A percentile compares a stretch with the other conserved stretches of the same genome.
Evolutionary conservation across 2,797 vertebrate species (phyloP).

Genomic region (Syngnathus acus): DNA sequence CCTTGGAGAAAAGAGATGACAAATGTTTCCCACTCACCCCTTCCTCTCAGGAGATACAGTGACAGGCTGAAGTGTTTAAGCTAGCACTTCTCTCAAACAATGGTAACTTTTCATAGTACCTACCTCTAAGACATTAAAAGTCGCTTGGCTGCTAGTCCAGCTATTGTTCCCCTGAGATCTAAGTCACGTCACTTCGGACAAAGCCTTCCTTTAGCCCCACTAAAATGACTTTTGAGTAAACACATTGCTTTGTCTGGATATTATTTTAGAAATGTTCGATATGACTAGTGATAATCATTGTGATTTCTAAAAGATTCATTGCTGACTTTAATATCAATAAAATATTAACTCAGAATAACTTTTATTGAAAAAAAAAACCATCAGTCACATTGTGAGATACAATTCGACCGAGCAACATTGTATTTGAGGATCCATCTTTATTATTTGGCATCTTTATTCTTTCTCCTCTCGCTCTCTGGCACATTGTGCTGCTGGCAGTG

Average conservation of each 20-base stretch:
- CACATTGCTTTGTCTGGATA: constrained; percentile 6
- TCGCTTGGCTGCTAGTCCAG: background rate
- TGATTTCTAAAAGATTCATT: constrained; percentile 25
- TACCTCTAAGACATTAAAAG: constrained; percentile 12
- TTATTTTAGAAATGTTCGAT: background rate
- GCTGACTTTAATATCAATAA: constrained; percentile 43
- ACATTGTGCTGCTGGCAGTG: constrained; percentile 33
- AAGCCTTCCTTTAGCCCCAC: constrained; percentile 7
- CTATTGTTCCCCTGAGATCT: background rate
- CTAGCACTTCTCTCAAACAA: constrained; percentile 13
- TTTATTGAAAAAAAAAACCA: constrained; percentile 25
- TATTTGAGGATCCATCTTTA: constrained; percentile 33
- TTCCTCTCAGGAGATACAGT: constrained; percentile 24
- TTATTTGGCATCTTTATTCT: constrained; percentile 10
- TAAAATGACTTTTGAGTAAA: background rate
- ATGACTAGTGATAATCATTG: constrained; percentile 15
- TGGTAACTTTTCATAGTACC: constrained; percentile 16
- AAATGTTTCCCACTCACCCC: constrained; percentile 31
- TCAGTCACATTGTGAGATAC: constrained; percentile 25
- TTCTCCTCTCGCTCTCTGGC: constrained; percentile 12
- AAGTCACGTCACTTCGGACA: constrained; percentile 9
- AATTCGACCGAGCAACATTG: constrained; percentile 19
- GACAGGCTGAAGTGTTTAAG: constrained; percentile 30
- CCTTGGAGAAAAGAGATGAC: constrained; percentile 19
- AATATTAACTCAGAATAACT: constrained; percentile 26